These are phyloP conservation scores for Chydorus sphaericus DNA, from an alignment of 2,888 invertebrate species.

Conservation along the genomic window DNA sequence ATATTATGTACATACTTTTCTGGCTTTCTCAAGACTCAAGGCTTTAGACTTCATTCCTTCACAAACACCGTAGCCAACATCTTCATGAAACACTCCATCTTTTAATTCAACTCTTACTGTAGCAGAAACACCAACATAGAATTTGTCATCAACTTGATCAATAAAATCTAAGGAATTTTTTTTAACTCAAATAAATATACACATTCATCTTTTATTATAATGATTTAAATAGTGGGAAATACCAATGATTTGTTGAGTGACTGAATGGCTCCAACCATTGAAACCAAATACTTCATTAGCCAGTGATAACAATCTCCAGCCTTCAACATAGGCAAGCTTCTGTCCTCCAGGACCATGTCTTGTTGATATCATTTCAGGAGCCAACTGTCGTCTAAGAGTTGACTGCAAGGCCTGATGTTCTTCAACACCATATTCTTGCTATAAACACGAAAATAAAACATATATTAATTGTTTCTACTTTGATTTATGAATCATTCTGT, in stretches of 20 bases:
- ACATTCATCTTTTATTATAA: not conserved
- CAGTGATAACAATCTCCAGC: conserved; percentile 28
- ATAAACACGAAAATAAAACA: conserved; percentile 12
- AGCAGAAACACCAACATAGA: conserved; percentile 32
- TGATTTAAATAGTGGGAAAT: not conserved
- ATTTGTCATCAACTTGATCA: conserved; percentile 28
- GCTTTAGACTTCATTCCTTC: conserved; percentile 32
- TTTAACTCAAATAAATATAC: not conserved
- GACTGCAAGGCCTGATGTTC: conserved; percentile 28
- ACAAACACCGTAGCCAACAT: conserved; percentile 32
- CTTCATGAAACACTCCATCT: conserved; percentile 32
- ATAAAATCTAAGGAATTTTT: conserved; percentile 29
- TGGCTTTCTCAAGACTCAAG: conserved; percentile 29
- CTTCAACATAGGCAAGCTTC: conserved; percentile 30
- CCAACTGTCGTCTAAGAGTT: conserved; percentile 27
- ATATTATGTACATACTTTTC: conserved; percentile 21
- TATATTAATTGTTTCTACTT: not conserved
- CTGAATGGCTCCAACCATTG: conserved; percentile 33
- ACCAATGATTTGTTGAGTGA: conserved; percentile 29
- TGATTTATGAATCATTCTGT: too few relatives aligned
- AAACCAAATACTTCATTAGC: conserved; percentile 33
- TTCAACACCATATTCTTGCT: conserved; percentile 25
- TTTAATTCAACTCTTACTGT: conserved; percentile 30
- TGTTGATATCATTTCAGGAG: conserved; percentile 30
- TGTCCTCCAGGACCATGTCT: conserved; percentile 29